Base-by-base conservation (phyloP, 2,797 vertebrate species). In the Clarias platycephalus region DNA sequence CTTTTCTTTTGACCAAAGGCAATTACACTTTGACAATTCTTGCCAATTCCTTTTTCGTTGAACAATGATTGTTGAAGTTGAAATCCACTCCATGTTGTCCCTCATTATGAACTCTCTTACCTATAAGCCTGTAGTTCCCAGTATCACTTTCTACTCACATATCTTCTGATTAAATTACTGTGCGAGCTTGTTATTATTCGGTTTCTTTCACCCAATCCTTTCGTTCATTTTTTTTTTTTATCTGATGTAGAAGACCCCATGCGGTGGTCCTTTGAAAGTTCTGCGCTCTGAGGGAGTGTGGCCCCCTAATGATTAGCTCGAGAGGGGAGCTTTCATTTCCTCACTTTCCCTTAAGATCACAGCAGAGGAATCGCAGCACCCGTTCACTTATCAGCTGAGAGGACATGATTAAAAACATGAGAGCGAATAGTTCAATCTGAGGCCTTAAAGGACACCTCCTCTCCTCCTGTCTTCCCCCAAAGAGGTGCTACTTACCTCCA, bases 361-460 rank as follows among this genome's bases (percentile, higher is more conserved):
- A 89, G 82, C 62, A 66, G 83, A 84, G 76, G 76, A 83, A 74
- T 83, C n/a, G 40, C 84, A 75, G 81, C 87, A 66, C 86, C 85
- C 68, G 49, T 49, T 80, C 72, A 84, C 82, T 82, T 84, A 72
- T 66, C 85, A 77, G 84, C 85, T 34, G 60, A 83, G 77, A 80
- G 74, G 72, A 89, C 77, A 82, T 89, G 88, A 91, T 89, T 90
- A 89, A 88, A 88, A 89, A 89, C 85, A 81, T 84, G 86, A 83
- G 60, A 49, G 68, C 67, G 87, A 88, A 85, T 83, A 74, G 85
- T 76, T 57, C 57, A 78, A 62, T 78, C 31, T 83, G 85, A 85
- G 83, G 84, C 84, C 77, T 85, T 86, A 80, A 81, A 76, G 86
- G 86, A 82, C 34, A 85, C 79, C 70, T 85, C 83, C 87, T 74